These are phyloP conservation scores for Hycleus cichorii DNA, from an alignment of 1,140 invertebrate genomes.

Conservation along the genomic window DNA sequence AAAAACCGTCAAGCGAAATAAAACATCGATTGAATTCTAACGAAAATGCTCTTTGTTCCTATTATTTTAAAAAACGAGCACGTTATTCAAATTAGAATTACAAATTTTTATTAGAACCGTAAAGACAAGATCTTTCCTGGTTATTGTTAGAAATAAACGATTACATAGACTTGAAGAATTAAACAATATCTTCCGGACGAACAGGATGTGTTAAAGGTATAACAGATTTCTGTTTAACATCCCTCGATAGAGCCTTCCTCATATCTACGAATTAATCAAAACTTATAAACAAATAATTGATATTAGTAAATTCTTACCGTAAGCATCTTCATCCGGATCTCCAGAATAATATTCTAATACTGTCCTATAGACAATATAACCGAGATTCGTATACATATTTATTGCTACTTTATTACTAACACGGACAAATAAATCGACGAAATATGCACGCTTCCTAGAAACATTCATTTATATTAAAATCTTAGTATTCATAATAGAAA, in stretches of 20 bases:
- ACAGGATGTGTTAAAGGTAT: slow-evolving; percentile 91
- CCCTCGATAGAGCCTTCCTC: slow-evolving; percentile 93
- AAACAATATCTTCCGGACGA: slow-evolving; percentile 91
- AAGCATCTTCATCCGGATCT: slow-evolving; percentile 96
- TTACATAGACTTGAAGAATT: slow-evolving; percentile 24
- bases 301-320: slow-evolving; percentile 61
- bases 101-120: neutral
- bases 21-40: no score
- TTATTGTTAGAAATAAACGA: no score
- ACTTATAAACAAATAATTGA: neutral
- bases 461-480: slow-evolving; percentile 18
- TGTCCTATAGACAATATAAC: slow-evolving; percentile 94
- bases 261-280: slow-evolving; percentile 69
- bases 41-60: no score
- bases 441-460: slow-evolving; percentile 89
- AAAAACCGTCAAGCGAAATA: no score
- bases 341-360: slow-evolving; percentile 97
- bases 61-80: neutral
- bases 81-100: neutral
- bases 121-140: neutral
- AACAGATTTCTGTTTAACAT: slow-evolving; percentile 87
- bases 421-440: slow-evolving; percentile 98
- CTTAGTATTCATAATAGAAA: neutral
- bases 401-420: slow-evolving; percentile 96
- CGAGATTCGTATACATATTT: slow-evolving; percentile 93